Conservation (phyloP, 2,888 invertebrate genomes). For the Pachydiplax longipennis region DNA sequence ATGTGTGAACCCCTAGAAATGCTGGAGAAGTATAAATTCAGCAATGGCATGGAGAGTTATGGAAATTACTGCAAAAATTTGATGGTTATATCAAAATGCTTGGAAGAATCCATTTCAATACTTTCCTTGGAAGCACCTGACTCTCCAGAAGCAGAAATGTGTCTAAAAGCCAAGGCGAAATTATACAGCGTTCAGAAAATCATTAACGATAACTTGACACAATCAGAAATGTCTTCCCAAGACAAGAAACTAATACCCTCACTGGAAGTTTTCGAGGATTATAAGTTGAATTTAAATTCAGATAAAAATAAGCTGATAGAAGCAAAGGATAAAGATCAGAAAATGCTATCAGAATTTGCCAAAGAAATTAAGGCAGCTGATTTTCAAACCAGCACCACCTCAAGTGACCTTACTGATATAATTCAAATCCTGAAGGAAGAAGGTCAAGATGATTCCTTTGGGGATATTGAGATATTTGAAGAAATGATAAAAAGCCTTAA, state of each 20-base stretch:
- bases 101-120: constrained; percentile 54
- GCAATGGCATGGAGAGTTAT: constrained; percentile 52
- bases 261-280: background rate
- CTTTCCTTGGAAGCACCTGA: constrained; percentile 55
- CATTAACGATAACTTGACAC: background rate
- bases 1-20: constrained; percentile 58
- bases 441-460: background rate
- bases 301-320: constrained; percentile 14
- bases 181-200: background rate
- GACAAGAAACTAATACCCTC: background rate
- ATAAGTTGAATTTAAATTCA: background rate
- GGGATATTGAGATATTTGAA: background rate
- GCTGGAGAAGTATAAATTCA: constrained; percentile 53
- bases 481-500: background rate
- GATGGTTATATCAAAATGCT: constrained; percentile 53
- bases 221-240: background rate
- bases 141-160: constrained; percentile 55
- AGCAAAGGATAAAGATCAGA: background rate
- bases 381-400: background rate
- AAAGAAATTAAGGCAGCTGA: background rate
- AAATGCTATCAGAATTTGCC: background rate
- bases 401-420: background rate
- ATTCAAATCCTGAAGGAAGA: background rate
- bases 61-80: constrained; percentile 52
- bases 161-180: constrained; percentile 48